A percentile compares a stretch with the other conserved stretches of the same genome.
phyloP scores from a whole-genome alignment of 2,797 vertebrate species.

The Otolemur crassicaudatus region DNA sequence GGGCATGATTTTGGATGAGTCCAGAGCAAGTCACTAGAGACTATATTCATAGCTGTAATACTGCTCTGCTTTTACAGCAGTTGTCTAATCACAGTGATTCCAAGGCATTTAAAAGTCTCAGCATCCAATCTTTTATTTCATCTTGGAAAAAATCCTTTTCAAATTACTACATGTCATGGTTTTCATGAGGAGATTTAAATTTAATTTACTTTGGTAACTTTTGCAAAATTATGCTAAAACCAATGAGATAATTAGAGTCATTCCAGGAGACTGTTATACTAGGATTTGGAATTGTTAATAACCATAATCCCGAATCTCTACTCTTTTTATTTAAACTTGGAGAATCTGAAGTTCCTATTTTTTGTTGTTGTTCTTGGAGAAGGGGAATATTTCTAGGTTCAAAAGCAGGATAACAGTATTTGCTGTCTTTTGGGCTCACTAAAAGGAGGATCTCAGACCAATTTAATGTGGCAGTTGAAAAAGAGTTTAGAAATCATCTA shows the following conservation, averaged over 20 bases:
- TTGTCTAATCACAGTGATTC: slow-evolving; percentile 74
- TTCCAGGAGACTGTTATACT: background rate
- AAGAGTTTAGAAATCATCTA: slow-evolving; percentile 24
- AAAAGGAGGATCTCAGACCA: slow-evolving; percentile 9
- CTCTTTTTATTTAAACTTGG: slow-evolving; percentile 22
- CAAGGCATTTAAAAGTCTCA: slow-evolving; percentile 67
- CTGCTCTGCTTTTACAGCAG: slow-evolving; percentile 63
- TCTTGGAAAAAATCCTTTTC: slow-evolving; percentile 64
- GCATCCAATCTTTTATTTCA: slow-evolving; percentile 66
- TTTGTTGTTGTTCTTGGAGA: background rate
- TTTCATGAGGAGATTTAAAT: slow-evolving; percentile 58
- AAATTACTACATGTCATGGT: slow-evolving; percentile 55
- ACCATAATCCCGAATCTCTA: background rate
- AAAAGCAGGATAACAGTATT: slow-evolving; percentile 17
- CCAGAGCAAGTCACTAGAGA: slow-evolving; percentile 73
- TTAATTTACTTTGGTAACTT: slow-evolving; percentile 58
- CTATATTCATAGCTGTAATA: slow-evolving; percentile 70
- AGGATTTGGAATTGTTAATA: slow-evolving; percentile 26
- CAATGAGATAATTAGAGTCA: background rate
- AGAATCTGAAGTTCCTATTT: slow-evolving; percentile 11
- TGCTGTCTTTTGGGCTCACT: background rate
- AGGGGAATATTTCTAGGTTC: background rate
- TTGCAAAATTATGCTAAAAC: slow-evolving; percentile 50
- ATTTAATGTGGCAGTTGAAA: background rate
- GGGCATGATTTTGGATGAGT: slow-evolving; percentile 78